Evolutionary conservation across 2,797 vertebrate species (phyloP).

Genomic region (Petrocephalus sullivani): DNA sequence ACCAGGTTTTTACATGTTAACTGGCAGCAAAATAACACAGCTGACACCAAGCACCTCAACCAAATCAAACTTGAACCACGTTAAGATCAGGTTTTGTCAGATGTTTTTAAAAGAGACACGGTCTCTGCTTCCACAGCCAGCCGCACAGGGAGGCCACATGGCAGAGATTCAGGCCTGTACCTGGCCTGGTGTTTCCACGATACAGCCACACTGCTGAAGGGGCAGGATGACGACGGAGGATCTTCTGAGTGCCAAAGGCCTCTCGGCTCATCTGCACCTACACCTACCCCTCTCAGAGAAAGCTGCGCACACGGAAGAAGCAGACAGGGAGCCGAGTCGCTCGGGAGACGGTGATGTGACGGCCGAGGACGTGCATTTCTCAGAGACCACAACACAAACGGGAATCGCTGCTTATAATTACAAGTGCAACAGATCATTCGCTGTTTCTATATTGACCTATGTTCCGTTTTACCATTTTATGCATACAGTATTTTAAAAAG

Average conservation of each 20-base stretch:
- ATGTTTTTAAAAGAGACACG: background rate
- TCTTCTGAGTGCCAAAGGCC: conserved; percentile 27
- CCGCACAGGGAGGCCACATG: background rate
- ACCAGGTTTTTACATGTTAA: background rate
- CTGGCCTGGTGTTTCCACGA: background rate
- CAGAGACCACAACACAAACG: conserved; percentile 48
- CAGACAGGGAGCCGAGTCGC: conserved; percentile 38
- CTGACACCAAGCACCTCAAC: background rate
- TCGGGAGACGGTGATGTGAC: conserved; percentile 40
- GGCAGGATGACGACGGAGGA: conserved; percentile 7
- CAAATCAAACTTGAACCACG: background rate
- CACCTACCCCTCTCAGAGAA: conserved; percentile 49
- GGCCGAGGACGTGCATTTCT: conserved; percentile 37
- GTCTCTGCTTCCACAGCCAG: background rate
- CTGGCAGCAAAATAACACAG: background rate
- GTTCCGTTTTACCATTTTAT: conserved; percentile 45
- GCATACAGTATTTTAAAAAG: conserved; percentile 53
- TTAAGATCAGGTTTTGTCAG: background rate
- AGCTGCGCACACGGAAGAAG: conserved; percentile 44
- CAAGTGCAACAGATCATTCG: conserved; percentile 54
- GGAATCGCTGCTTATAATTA: conserved; percentile 53
- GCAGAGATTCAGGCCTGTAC: background rate
- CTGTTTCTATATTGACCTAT: conserved; percentile 47
- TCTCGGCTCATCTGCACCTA: conserved; percentile 40
- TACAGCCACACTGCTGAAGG: background rate